Base-by-base conservation (phyloP, 2,113 vertebrate species). In the Anolis carolinensis region DNA sequence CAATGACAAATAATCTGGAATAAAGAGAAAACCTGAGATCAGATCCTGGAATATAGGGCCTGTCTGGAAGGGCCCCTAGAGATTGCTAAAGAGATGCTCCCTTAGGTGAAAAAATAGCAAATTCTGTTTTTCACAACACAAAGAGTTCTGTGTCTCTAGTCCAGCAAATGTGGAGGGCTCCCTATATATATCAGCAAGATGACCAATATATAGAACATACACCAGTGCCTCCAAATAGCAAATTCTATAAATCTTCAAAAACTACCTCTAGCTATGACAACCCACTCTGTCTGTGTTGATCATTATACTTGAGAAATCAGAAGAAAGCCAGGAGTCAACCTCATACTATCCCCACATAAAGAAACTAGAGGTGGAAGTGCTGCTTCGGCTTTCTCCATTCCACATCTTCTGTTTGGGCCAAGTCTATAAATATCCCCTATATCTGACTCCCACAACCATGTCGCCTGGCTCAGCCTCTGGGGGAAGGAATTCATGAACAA, bases 351-450 rank as follows among this genome's bases (percentile, higher is more conserved):
- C 55, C 23, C 39, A 23, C 6, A 18, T 32, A n/a, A 39, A 65
- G 16, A 34, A 48, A 32, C 55, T 48, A 13, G 36, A 25, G 36
- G 13, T 44, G 2, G 5, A 83, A 44, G 20, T 63, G 8, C 36
- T 50, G 44, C 36, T 65, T 63, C 20, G 13, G 11, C 62, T 67
- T 84, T 7, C 5, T 81, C 81, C 59, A 4, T 36, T 36, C 79
- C 75, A 16, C n/a, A 27, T 67, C 23, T 30, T 65, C n/a, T 36
- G n/a, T 34, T 20, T 52, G 4, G 32, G 39, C 20, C 14, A 52
- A 50, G 25, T 39, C 70, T 86, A 86, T 65, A 86, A 86, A 75
- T 81, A 50, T 81, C 30, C 59, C 82, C 55, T 48, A 20, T 65
- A 30, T 86, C 59, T 25, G 11, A 75, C 78, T 81, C 79, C 68